Conservation (phyloP, 2,113 vertebrate genomes). For the Ophiodon elongatus region DNA sequence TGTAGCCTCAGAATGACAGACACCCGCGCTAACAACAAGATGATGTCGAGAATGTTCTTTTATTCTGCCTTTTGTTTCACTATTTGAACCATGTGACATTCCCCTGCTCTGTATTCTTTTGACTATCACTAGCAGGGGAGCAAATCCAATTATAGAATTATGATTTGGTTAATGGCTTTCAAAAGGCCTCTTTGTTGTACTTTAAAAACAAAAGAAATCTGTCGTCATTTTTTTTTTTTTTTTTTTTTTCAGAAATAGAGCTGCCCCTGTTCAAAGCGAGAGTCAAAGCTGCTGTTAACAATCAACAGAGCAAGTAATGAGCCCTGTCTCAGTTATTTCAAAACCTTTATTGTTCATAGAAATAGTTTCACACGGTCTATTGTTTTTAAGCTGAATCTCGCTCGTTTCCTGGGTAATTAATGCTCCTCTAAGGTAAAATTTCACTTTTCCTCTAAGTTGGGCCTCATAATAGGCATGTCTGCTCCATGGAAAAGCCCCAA, state of each 20-base stretch:
- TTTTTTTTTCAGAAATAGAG: constrained; percentile 26
- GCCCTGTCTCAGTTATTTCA: constrained; percentile 24
- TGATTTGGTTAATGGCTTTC: constrained; percentile 60
- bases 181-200: constrained; percentile 63
- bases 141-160: constrained; percentile 55
- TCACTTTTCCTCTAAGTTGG: constrained; percentile 5
- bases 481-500: constrained; percentile 31
- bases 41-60: constrained; percentile 46
- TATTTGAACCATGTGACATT: constrained; percentile 24
- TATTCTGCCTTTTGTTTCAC: constrained; percentile 16
- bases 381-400: constrained; percentile 20
- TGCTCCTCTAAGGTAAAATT: constrained; percentile 31
- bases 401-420: constrained; percentile 50
- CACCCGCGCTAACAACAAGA: constrained; percentile 9
- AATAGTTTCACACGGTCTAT: constrained; percentile 2
- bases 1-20: constrained; percentile 38
- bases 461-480: constrained; percentile 38
- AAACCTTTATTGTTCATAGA: constrained; percentile 46
- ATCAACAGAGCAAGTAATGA: constrained; percentile 45
- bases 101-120: constrained; percentile 45
- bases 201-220: constrained; percentile 45
- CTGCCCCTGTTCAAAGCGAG: constrained; percentile 38
- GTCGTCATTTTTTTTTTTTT: constrained; percentile 21
- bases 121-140: constrained; percentile 21
- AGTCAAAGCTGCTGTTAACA: constrained; percentile 48